Evolutionary conservation across 2,113 vertebrate genomes (phyloP).

Genomic region (Garra rufa): DNA sequence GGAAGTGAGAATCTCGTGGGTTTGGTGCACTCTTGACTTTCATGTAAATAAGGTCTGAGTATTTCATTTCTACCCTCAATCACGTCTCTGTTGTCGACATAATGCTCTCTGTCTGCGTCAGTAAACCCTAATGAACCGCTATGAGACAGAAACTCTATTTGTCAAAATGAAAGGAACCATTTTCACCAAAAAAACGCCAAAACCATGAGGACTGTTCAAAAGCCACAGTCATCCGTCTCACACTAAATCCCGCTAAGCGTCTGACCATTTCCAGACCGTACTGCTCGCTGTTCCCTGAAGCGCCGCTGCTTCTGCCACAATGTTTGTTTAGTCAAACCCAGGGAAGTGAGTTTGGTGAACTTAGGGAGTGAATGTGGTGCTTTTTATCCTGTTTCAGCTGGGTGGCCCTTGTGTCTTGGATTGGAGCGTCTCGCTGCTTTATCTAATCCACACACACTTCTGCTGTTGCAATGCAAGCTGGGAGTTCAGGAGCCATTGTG

Average conservation of each 20-base stretch:
- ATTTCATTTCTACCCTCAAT: background rate
- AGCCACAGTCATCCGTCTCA: background rate
- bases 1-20: background rate
- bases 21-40: conserved; percentile 22
- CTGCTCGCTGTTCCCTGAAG: background rate
- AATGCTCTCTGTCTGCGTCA: conserved; percentile 11
- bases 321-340: conserved; percentile 9
- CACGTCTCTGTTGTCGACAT: conserved; percentile 17
- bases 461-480: conserved; percentile 17
- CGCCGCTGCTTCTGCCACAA: background rate
- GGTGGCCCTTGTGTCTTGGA: conserved; percentile 38
- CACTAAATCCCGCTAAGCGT: background rate
- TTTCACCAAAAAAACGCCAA: background rate
- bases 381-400: conserved; percentile 37
- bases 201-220: background rate
- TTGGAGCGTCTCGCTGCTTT: conserved; percentile 5
- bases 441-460: conserved; percentile 52
- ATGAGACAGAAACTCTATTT: conserved; percentile 12
- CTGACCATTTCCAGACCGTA: background rate
- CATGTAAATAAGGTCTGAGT: conserved; percentile 23
- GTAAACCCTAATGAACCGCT: conserved; percentile 22
- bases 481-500: conserved; percentile 46
- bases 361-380: background rate
- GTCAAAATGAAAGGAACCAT: background rate
- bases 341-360: conserved; percentile 37